Evolutionary conservation across 2,888 invertebrate genomes (phyloP), one percentile per base, ranked within the genome.

Genomic region (Heliconius erato): DNA sequence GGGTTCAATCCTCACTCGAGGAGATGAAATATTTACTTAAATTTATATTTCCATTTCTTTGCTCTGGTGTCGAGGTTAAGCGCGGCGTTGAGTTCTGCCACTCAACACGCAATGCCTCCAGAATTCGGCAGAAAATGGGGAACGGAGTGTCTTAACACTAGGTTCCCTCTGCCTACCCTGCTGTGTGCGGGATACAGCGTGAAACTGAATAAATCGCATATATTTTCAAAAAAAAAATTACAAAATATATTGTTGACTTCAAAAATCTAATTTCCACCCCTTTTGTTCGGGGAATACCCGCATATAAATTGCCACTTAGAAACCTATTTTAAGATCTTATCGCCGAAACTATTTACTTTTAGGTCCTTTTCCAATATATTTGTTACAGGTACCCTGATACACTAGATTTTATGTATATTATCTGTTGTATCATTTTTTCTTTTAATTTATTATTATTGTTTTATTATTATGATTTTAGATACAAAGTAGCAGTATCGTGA

Each of bases 261-360:
- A 14, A 72, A 72, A n/a, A 44, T 7, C 16, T 0, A 44, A 44
- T 6, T 26, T 44, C 44, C 44, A 44, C 44, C 44, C 69, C 16
- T 72, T 72, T 44, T 44, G 44, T 44, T 72, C 44, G 14, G 12
- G n/a, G 71, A 72, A 72, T 40, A 44, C 16, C 44, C 71, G 71
- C 71, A 72, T 72, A 72, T 72, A 72, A 72, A 72, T 72, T 26
- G 26, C 26, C 26, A 14, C 44, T 72, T 72, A 44, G 26, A 26
- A 44, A n/a, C 11, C 14, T 40, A 6, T n/a, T 71, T 71, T 14
- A n/a, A 44, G 71, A 72, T 44, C 26, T 16, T 72, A 26, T 72
- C 44, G 44, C 1, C 44, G 40, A 44, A 72, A 72, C 71, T 72
- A 72, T 44, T 72, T 72, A 72, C 71, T 71, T 40, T 44, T n/a